Percentiles rank a stretch among this genome's conserved stretches.
These are phyloP conservation scores for Scolopax bukidnonensis DNA, from an alignment of 2,797 vertebrate species.

Conservation along the genomic window DNA sequence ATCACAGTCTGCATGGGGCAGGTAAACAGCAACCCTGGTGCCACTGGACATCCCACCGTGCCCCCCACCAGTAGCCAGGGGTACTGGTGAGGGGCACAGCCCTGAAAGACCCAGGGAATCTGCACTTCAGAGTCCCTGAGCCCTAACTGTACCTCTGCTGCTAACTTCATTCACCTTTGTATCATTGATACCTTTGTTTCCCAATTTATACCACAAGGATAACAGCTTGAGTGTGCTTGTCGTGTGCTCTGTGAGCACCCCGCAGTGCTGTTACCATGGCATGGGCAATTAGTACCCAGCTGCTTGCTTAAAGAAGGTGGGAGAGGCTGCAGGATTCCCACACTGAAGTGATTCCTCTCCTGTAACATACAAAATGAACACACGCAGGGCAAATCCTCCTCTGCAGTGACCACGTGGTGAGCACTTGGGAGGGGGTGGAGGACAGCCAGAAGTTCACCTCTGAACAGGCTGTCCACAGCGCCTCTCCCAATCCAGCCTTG, in stretches of 20 bases:
- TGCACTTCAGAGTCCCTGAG: neutral
- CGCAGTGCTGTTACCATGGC: neutral
- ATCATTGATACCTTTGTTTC: neutral
- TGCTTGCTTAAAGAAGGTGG: neutral
- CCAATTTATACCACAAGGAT: neutral
- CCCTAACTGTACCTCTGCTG: neutral
- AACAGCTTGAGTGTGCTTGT: rapidly evolving
- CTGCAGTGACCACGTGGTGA: neutral
- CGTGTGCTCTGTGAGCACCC: neutral
- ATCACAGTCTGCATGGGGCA: neutral
- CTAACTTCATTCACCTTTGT: neutral
- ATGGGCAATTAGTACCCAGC: neutral
- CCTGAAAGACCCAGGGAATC: neutral
- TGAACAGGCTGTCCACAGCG: neutral
- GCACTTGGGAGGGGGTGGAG: neutral
- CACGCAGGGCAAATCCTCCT: neutral
- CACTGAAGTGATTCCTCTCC: neutral
- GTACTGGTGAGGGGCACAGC: neutral
- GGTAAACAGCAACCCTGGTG: neutral
- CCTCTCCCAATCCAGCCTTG: neutral
- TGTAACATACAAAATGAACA: neutral
- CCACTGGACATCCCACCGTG: neutral
- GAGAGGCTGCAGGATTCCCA: neutral
- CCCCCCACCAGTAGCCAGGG: neutral
- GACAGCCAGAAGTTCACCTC: neutral